Conservation (phyloP, 2,113 vertebrate species). For the Seriola quinqueradiata region DNA sequence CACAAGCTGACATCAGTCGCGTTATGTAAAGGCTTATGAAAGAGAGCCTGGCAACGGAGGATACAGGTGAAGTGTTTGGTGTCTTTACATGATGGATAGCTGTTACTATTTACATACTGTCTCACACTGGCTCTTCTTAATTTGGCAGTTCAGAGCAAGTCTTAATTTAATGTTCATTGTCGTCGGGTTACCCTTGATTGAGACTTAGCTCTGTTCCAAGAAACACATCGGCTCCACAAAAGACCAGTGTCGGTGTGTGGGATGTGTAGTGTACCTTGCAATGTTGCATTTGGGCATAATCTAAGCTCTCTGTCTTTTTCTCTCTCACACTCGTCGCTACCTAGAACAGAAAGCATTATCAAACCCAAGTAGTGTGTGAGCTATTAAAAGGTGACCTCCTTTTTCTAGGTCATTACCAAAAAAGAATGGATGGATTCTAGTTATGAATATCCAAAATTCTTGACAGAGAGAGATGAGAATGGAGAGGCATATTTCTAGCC, state of each 20-base stretch:
- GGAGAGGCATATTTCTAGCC: conserved; percentile 69
- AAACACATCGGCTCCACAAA: conserved; percentile 27
- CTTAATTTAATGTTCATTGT: conserved; percentile 21
- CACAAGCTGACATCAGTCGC: conserved; percentile 46
- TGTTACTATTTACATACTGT: not conserved
- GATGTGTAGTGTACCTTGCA: conserved; percentile 50
- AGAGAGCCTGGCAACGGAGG: conserved; percentile 30
- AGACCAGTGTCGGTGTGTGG: conserved; percentile 52
- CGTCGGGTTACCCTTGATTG: conserved; percentile 21
- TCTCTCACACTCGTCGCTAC: conserved; percentile 45
- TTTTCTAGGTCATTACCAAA: conserved; percentile 83
- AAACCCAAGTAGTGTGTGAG: conserved; percentile 67
- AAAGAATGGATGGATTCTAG: conserved; percentile 79
- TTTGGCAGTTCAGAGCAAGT: not conserved
- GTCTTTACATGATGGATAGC: conserved; percentile 19
- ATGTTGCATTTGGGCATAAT: conserved; percentile 58
- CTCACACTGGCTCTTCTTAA: conserved; percentile 4
- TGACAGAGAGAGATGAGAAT: conserved; percentile 72
- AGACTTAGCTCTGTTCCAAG: conserved; percentile 27
- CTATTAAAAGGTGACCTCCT: conserved; percentile 84
- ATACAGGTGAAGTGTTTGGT: conserved; percentile 44
- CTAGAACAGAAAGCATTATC: conserved; percentile 68
- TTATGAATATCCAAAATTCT: conserved; percentile 81
- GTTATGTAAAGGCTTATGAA: conserved; percentile 69
- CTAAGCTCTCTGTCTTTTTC: conserved; percentile 23